Conservation (phyloP, 2,797 vertebrate species). For the Netta rufina region DNA sequence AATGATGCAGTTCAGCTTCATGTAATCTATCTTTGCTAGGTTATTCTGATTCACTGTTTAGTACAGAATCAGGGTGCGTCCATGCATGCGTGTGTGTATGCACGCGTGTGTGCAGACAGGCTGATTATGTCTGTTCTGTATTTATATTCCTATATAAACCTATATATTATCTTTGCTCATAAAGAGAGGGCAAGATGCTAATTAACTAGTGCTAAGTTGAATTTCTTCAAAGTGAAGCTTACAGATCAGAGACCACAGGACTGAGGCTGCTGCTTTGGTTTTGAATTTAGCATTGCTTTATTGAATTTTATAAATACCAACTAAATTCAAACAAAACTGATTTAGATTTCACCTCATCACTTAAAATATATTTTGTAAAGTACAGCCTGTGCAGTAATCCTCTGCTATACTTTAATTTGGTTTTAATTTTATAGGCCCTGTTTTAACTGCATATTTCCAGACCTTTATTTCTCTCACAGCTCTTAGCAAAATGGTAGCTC, state of each 20-base stretch:
- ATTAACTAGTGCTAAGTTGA: constrained; percentile 71
- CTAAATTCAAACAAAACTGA: constrained; percentile 82
- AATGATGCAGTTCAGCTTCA: constrained; percentile 58
- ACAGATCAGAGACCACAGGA: constrained; percentile 66
- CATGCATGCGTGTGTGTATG: background rate
- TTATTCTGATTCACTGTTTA: constrained; percentile 59
- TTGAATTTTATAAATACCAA: constrained; percentile 81
- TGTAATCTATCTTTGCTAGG: constrained; percentile 42
- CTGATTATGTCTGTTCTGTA: constrained; percentile 9
- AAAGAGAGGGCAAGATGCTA: constrained; percentile 70
- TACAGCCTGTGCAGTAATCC: constrained; percentile 85
- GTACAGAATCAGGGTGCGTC: constrained; percentile 7
- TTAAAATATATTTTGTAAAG: constrained; percentile 84
- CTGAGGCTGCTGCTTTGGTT: constrained; percentile 72
- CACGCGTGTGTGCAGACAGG: background rate
- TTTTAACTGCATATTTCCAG: constrained; percentile 89
- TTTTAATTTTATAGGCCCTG: constrained; percentile 89
- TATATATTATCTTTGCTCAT: constrained; percentile 28
- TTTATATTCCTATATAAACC: constrained; percentile 55
- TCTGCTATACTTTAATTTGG: constrained; percentile 88
- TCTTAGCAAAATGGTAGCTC: constrained; percentile 96
- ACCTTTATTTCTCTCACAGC: constrained; percentile 92
- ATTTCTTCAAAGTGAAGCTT: constrained; percentile 72
- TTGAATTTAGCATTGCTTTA: constrained; percentile 72
- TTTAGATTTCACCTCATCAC: constrained; percentile 82